Evolutionary conservation across 2,888 invertebrate species (phyloP), one percentile per base, ranked within the genome.

Genomic region (Xylota sylvarum): DNA sequence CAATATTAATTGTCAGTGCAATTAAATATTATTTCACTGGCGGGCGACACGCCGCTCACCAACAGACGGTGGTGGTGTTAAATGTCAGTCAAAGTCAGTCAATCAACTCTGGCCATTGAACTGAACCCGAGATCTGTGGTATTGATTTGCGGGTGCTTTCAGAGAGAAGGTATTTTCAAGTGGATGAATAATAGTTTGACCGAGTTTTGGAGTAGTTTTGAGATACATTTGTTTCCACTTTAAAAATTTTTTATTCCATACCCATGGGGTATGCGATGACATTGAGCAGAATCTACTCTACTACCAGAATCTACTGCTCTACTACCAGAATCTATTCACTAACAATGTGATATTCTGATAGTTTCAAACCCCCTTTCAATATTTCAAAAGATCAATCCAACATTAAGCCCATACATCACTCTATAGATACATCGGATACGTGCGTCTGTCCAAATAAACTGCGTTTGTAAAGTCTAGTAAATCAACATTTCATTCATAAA

Each of bases 51-150:
- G 60, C 30, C n/a, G 40, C 40, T 4, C 67, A 35, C 37, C 10
- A 2, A 10, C 32, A 1, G 10, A 2, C 35, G 19, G 27, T 14
- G 40, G 19, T 48, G 73, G 79, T 84, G 74, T 84, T 67, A 50
- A 74, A 84, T 79, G 69, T 84, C 80, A 80, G 79, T 84, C 84
- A 84, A 84, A 79, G 84, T 74, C 84, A 84, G 84, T 84, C 84
- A 84, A 43, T 80, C 69, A 80, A 74, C 79, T 84, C 56, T 79
- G 84, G 79, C 67, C 84, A 84, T 56, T 74, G 79, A 79, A 84
- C 84, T 74, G 73, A 79, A 62, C 32, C n/a, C 27, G 62, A 60
- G 48, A 30, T 67, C 50, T 23, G 72, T 10, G 58, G 10, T 37
- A 37, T 30, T 50, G 35, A 6, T 10, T 37, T 10, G 27, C 37